Evolutionary conservation across 2,113 vertebrate genomes (phyloP).

Genomic region (Spea multiplicata): DNA sequence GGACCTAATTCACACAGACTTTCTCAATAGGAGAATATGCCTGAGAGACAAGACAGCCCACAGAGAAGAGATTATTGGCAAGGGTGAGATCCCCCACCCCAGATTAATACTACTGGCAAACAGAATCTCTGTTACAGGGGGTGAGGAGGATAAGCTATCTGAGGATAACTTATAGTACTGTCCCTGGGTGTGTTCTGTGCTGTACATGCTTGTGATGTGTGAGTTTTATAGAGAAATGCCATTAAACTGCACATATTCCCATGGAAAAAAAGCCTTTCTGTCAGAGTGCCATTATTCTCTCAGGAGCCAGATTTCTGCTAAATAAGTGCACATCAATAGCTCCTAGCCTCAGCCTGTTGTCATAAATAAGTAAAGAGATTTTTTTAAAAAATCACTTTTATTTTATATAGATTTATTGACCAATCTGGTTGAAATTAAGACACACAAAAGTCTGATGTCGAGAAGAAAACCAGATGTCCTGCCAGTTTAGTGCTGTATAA

Average conservation of each 20-base stretch:
- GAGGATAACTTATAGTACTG: neutral
- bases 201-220: neutral
- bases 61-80: neutral
- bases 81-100: neutral
- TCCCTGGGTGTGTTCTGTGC: neutral
- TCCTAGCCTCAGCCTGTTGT: constrained; percentile 27
- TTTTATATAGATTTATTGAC: constrained; percentile 69
- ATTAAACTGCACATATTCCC: constrained; percentile 33
- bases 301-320: constrained; percentile 37
- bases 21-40: neutral
- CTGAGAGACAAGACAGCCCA: neutral
- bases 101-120: too few relatives aligned
- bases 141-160: too few relatives aligned
- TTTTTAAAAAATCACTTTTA: constrained; percentile 50
- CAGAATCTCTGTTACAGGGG: too few relatives aligned
- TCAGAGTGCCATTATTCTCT: constrained; percentile 25
- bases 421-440: constrained; percentile 80
- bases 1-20: neutral
- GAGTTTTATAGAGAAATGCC: constrained; percentile 4
- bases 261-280: constrained; percentile 32
- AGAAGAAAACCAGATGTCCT: constrained; percentile 82
- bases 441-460: constrained; percentile 72
- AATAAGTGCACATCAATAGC: constrained; percentile 44
- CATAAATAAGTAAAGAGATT: constrained; percentile 43
- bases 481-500: constrained; percentile 65